These are phyloP conservation scores for Trematomus loennbergii DNA, from an alignment of 2,113 vertebrate species.

Conservation along the genomic window DNA sequence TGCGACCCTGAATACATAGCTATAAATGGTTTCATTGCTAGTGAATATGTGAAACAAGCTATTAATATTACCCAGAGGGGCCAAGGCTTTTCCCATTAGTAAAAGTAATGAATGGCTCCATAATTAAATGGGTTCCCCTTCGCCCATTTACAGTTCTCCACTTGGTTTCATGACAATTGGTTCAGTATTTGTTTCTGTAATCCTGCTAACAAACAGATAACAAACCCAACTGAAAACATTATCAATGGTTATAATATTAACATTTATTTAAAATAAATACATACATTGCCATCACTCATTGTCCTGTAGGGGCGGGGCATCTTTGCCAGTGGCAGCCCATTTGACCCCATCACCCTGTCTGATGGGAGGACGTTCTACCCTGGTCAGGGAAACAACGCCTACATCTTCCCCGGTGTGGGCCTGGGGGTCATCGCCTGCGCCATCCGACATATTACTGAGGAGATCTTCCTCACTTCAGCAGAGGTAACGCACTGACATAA, in stretches of 20 bases:
- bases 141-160: too few relatives aligned
- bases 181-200: neutral
- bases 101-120: too few relatives aligned
- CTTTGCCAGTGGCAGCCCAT: constrained; percentile 98
- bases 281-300: neutral
- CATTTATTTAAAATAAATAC: neutral
- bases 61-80: neutral
- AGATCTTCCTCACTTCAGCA: constrained; percentile 92
- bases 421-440: constrained; percentile 89
- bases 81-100: too few relatives aligned
- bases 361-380: constrained; percentile 89
- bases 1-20: neutral
- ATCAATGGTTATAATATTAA: neutral
- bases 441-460: constrained; percentile 87
- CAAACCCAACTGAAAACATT: neutral
- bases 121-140: too few relatives aligned
- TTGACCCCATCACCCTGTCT: constrained; percentile 91
- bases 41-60: neutral
- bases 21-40: neutral
- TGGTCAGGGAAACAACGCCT: constrained; percentile 98
- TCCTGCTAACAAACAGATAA: neutral
- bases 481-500: constrained; percentile 84
- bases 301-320: constrained; percentile 89
- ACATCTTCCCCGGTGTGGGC: constrained; percentile 96
- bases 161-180: too few relatives aligned